Conservation (phyloP, 2,888 invertebrate genomes). For the Ligdia adustata region DNA sequence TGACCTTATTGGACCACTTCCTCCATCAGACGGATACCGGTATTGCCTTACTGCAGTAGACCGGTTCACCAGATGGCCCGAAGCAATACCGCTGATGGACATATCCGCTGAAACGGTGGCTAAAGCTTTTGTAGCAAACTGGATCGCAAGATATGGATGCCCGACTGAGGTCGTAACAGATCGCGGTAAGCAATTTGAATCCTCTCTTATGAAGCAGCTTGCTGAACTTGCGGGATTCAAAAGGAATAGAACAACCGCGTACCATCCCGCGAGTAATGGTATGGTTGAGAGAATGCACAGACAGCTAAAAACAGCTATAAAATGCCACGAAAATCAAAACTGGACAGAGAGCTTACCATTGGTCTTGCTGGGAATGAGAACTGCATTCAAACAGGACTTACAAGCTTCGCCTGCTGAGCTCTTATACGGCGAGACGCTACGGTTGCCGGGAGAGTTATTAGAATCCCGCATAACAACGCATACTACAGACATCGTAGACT, state of each 20-base stretch:
- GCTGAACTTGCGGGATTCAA: not conserved
- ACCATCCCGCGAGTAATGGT: conserved; percentile 1
- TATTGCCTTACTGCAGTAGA: not conserved
- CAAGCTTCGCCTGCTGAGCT: not conserved
- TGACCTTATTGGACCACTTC: not conserved
- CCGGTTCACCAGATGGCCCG: not conserved
- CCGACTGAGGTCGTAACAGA: not conserved
- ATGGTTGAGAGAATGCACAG: not conserved
- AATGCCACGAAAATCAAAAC: not conserved
- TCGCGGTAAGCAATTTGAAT: not conserved
- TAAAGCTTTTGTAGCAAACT: not conserved
- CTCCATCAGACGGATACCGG: not conserved
- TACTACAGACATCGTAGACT: not conserved
- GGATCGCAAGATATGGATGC: not conserved
- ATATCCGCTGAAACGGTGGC: not conserved
- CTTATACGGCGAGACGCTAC: not conserved
- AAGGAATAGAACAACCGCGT: not conserved
- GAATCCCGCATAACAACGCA: not conserved
- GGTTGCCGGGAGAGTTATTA: not conserved
- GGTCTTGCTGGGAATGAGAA: not conserved
- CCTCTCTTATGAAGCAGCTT: not conserved
- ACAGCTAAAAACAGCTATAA: not conserved
- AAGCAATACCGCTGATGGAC: not conserved
- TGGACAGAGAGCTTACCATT: not conserved
- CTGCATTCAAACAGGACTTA: not conserved